Conservation (phyloP, 2,797 vertebrate species). For the Nyctalus aviator region DNA sequence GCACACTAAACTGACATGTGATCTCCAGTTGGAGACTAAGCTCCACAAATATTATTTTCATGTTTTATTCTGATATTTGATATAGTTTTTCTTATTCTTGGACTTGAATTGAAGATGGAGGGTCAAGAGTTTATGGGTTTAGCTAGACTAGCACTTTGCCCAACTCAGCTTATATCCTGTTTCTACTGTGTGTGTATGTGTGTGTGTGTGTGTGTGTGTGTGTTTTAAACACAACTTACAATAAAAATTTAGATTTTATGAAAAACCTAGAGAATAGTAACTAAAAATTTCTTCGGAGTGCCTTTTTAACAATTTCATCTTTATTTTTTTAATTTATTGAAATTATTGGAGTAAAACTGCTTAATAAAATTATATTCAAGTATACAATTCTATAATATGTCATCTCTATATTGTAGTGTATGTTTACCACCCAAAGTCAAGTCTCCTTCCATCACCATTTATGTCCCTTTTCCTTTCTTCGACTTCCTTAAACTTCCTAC, state of each 20-base stretch:
- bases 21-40: neutral
- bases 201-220: neutral
- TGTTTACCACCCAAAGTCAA: neutral
- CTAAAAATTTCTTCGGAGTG: neutral
- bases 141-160: neutral
- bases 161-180: neutral
- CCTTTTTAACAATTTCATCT: neutral
- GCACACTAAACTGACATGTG: neutral
- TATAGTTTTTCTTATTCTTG: conserved; percentile 31
- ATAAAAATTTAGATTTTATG: neutral
- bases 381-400: neutral
- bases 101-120: neutral
- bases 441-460: neutral
- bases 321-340: neutral
- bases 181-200: neutral
- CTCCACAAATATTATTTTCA: neutral
- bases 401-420: neutral
- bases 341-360: neutral
- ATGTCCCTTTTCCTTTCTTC: neutral
- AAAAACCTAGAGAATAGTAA: neutral
- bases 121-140: neutral
- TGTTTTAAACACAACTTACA: neutral
- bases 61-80: neutral
- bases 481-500: neutral
- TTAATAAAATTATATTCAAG: neutral